A percentile compares a stretch with the other conserved stretches of the same genome.
Conservation (phyloP, 1,140 invertebrate species). For the Lepidurus arcticus region DNA sequence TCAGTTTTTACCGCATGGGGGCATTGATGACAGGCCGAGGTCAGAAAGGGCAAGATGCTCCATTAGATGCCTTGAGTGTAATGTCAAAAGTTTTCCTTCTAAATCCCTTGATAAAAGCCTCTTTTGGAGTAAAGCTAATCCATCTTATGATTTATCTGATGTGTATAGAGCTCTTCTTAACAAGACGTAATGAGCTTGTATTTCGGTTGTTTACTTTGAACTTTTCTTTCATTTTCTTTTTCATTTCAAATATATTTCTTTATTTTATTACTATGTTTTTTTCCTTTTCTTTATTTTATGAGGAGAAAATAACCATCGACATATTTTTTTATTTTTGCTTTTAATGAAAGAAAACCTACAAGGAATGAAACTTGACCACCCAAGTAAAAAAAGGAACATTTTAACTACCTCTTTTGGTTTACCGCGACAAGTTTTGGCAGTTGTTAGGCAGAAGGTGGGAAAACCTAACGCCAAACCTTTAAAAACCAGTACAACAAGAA, state of each 20-base stretch:
- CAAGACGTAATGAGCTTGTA: slow-evolving; percentile 10
- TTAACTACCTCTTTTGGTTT: slow-evolving; percentile 8
- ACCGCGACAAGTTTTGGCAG: slow-evolving; percentile 18
- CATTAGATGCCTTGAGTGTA: slow-evolving; percentile 7
- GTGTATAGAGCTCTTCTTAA: background rate
- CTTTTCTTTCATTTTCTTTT: background rate
- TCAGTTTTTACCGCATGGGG: slow-evolving; percentile 19
- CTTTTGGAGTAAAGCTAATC: background rate
- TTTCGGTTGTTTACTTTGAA: slow-evolving; percentile 7
- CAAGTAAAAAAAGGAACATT: background rate
- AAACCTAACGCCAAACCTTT: slow-evolving; percentile 15
- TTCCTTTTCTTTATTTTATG: background rate
- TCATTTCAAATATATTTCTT: background rate
- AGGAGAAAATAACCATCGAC: background rate
- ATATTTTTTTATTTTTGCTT: background rate
- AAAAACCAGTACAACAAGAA: background rate
- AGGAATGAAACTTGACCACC: slow-evolving; percentile 15
- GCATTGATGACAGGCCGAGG: slow-evolving; percentile 12
- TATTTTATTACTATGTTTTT: background rate
- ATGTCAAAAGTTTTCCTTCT: slow-evolving; percentile 1
- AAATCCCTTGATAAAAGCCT: background rate
- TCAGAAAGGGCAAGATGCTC: slow-evolving; percentile 15
- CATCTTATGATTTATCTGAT: background rate
- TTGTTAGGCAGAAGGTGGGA: slow-evolving; percentile 16
- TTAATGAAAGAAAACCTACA: background rate